Conservation (phyloP, 2,888 invertebrate species). For the Drosophila niveifrons region DNA sequence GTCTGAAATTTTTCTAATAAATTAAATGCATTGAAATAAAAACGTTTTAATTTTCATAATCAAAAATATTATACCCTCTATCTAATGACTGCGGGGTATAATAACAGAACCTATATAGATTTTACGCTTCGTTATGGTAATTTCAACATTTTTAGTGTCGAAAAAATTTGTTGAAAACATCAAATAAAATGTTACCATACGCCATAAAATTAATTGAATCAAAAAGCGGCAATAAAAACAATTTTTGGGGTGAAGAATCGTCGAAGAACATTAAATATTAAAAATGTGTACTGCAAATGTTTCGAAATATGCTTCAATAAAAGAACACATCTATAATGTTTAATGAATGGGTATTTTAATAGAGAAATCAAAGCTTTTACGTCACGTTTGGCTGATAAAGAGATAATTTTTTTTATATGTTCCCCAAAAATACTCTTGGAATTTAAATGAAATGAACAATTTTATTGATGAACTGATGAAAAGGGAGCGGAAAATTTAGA, state of each 20-base stretch:
- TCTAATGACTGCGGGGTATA: background rate
- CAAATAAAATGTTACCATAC: constrained; percentile 60
- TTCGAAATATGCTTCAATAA: constrained; percentile 52
- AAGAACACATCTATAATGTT: constrained; percentile 16
- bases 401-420: background rate
- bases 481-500: too few relatives aligned
- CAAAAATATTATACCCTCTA: background rate
- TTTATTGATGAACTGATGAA: too few relatives aligned
- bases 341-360: constrained; percentile 25
- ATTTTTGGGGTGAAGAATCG: constrained; percentile 20
- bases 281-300: constrained; percentile 52
- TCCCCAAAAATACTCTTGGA: too few relatives aligned
- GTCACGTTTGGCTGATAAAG: constrained; percentile 12
- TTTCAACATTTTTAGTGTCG: constrained; percentile 41
- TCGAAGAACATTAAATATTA: constrained; percentile 59
- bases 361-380: constrained; percentile 15
- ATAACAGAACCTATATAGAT: background rate
- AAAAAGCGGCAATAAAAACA: constrained; percentile 53
- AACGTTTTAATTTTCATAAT: background rate
- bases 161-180: constrained; percentile 59
- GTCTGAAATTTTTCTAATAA: background rate
- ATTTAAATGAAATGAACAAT: too few relatives aligned
- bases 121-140: constrained; percentile 28
- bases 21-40: background rate
- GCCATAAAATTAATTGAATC: constrained; percentile 60